Base-by-base conservation (phyloP, 2,113 vertebrate genomes). In the Lichenostomus cassidix region DNA sequence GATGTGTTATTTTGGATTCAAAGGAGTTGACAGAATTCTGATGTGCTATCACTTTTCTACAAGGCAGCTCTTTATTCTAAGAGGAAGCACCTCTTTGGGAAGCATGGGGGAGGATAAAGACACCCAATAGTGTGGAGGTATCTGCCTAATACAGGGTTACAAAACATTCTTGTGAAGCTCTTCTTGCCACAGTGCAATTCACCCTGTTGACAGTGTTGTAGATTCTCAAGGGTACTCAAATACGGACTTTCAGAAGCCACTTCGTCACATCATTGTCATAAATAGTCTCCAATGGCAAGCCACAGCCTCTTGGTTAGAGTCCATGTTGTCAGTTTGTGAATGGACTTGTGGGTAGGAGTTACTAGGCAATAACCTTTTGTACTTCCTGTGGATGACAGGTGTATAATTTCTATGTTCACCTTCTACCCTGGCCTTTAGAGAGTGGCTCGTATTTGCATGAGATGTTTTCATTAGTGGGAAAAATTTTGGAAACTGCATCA, bases 11-110 rank as follows among this genome's bases (percentile, higher is more conserved):
- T 94, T 83, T 84, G 27, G n/a, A 75, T 91, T 87, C 65, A 75
- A 1, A 93, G 49, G 27, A 85, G 53, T 47, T 96, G 92, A 73
- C 84, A 82, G 81, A 83, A 76, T 92, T 94, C 29, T 88, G 78
- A 85, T 85, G 28, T 76, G 44, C 65, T 87, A 33, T 87, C 46
- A 33, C 28, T 92, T 39, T 70, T 75, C 68, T 79, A 31, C 63
- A 68, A 0, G 16, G 67, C 65, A 71, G 53, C 59, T 67, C 76
- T 90, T 93, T 76, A 85, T 93, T 90, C 75, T 64, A 31, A 80
- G 63, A 42, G 53, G 55, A 90, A 88, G 12, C 1, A 29, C 28
- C n/a, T 77, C 24, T 90, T 90, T 42, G n/a, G 42, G 50, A 74
- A 81, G 31, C 60, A 70, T 28, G 42, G 24, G 35, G 29, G 71